Evolutionary conservation across 2,888 invertebrate species (phyloP), one percentile per base, ranked within the genome.

Genomic region (Ectropis crepuscularia): DNA sequence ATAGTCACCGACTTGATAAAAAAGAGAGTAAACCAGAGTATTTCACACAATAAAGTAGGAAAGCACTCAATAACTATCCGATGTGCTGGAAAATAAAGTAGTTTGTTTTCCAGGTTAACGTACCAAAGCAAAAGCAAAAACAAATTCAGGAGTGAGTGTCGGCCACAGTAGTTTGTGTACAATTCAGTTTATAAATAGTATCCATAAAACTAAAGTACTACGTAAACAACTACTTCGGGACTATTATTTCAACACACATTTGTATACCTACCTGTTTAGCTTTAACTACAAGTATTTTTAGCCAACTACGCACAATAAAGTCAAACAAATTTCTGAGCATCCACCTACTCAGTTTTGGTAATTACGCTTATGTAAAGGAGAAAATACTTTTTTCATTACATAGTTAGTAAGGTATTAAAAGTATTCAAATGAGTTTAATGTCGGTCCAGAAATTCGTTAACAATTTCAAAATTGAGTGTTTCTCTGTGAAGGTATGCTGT

Each of bases 301-400:
- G 63, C 61, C 61, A 55, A 59, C 61, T 57, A 54, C 68, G 67
- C 69, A 66, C 69, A 76, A 69, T 55, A 65, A 62, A 65, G 57
- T 63, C 61, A 53, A 54, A 66, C 57, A 65, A 67, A 61, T 66
- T 53, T 69, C 67, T 39, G 36, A 39, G 53, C 57, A 61, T 55
- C 54, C 65, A 55, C 62, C 64, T 54, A 69, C 67, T 62, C 51
- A 11, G 53, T 50, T 57, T 57, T 63, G 53, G 57, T 72, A 70
- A 76, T 72, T 55, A 68, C 65, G 53, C 53, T 57, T 61, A 46
- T 54, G 51, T 38, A 55, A 63, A 70, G 12, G 51, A 47, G 46
- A 46, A 51, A 46, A 55, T 37, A 43, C 28, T 16, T 41, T 48
- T 48, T 41, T 47, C 12, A 42, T 10, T 48, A 16, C 42, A 42